phyloP scores from a whole-genome alignment of 2,797 vertebrate genomes.

The Adrianichthys oophorus region DNA sequence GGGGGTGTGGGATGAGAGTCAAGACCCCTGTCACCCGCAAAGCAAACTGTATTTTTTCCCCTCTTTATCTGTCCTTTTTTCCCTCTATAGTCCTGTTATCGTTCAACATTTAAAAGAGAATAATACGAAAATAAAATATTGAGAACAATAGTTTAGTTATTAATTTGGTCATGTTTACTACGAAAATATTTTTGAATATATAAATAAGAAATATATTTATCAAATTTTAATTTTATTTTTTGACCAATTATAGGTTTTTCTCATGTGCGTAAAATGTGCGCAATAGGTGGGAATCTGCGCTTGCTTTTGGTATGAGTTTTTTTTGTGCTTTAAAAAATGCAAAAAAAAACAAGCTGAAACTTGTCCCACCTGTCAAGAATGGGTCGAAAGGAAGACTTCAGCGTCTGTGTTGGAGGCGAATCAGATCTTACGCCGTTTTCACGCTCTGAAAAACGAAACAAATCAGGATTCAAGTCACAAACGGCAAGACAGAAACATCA shows the following conservation, averaged over 20 bases:
- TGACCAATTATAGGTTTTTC: too few species aligned
- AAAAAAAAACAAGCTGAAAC: constrained; percentile 13
- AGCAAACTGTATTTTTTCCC: constrained; percentile 64
- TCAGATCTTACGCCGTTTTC: constrained; percentile 87
- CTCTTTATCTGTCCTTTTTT: constrained; percentile 35
- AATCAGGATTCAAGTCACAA: constrained; percentile 18
- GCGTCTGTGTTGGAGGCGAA: constrained; percentile 85
- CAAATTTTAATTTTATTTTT: too few species aligned
- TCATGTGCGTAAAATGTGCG: too few species aligned
- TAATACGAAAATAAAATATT: neutral
- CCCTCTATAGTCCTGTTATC: constrained; percentile 11
- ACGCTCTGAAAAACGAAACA: constrained; percentile 79
- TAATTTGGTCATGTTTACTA: neutral
- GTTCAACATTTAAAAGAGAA: constrained; percentile 2
- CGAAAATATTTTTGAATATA: neutral
- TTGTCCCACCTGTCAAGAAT: constrained; percentile 91
- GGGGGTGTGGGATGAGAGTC: constrained; percentile 72
- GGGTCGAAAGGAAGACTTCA: constrained; percentile 93
- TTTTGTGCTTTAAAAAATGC: neutral
- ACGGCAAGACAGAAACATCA: neutral
- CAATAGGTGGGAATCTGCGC: too few species aligned
- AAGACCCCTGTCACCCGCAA: constrained; percentile 77
- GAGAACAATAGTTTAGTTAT: neutral
- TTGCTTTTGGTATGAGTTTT: too few species aligned
- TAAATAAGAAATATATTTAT: too few species aligned